phyloP scores from a whole-genome alignment of 30 jellyfish, hydroid and myxozoan genomes.

The Calvadosia cruxmelitensis region DNA sequence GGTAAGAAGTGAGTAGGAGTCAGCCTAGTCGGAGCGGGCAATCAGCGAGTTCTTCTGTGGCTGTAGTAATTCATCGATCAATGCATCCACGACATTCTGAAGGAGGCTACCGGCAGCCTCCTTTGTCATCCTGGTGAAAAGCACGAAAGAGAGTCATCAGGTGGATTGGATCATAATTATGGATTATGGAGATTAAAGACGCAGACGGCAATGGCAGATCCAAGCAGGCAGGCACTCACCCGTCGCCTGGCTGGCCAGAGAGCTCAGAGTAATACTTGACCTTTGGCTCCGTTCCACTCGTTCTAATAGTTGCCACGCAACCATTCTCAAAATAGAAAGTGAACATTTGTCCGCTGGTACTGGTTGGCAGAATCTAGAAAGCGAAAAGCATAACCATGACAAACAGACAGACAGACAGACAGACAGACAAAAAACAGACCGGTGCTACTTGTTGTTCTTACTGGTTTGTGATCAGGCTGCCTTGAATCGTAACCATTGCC shows the following conservation, averaged over 20 bases:
- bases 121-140: slow-evolving; percentile 23
- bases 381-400: background rate
- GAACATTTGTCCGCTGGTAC: slow-evolving; percentile 77
- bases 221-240: slow-evolving; percentile 17
- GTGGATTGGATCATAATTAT: background rate
- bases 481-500: slow-evolving; percentile 64
- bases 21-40: slow-evolving; percentile 33
- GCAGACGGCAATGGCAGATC: no score
- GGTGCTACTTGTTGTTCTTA: slow-evolving; percentile 4
- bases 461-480: slow-evolving; percentile 69
- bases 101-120: slow-evolving; percentile 35
- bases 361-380: slow-evolving; percentile 63
- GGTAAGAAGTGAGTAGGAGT: no score
- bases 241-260: slow-evolving; percentile 51
- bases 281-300: slow-evolving; percentile 96
- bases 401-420: background rate
- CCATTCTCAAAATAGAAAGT: slow-evolving; percentile 66
- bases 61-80: slow-evolving; percentile 52
- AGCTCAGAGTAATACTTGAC: slow-evolving; percentile 72
- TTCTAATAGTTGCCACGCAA: slow-evolving; percentile 75
- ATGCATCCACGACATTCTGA: slow-evolving; percentile 18
- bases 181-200: background rate
- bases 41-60: slow-evolving; percentile 65
- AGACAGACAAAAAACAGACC: background rate
- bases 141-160: background rate